A percentile compares a stretch with the other conserved stretches of the same genome.
These are phyloP conservation scores for Pegoplata infirma DNA, from an alignment of 2,888 invertebrate genomes.

Conservation along the genomic window DNA sequence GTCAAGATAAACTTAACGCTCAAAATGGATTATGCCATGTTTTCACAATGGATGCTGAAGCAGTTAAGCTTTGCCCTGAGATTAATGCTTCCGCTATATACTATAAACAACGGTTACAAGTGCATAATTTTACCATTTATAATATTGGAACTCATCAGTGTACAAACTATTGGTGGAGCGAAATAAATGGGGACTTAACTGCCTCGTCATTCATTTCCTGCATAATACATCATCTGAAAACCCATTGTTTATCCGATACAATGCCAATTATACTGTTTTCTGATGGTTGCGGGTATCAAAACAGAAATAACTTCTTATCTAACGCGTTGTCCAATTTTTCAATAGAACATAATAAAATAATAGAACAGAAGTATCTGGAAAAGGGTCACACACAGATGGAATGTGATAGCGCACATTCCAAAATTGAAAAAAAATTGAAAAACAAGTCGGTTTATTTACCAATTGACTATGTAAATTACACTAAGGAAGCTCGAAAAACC, in stretches of 20 bases:
- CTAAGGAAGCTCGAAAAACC: not conserved
- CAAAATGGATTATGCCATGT: not conserved
- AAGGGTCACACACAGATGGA: not conserved
- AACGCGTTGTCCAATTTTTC: not conserved
- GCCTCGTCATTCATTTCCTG: not conserved
- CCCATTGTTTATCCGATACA: not conserved
- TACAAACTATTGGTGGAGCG: slow-evolving; percentile 11
- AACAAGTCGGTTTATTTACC: not conserved
- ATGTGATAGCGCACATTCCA: not conserved
- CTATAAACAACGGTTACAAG: not conserved
- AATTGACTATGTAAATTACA: no score
- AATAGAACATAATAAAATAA: not conserved
- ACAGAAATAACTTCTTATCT: not conserved
- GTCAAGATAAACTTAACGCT: not conserved
- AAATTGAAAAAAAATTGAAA: not conserved
- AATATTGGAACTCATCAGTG: slow-evolving; percentile 8
- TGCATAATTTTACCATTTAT: no score
- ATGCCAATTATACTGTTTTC: not conserved
- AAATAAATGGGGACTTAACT: not conserved
- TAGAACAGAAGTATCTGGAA: not conserved
- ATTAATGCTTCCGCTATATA: not conserved
- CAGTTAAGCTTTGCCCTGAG: not conserved
- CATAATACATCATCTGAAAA: not conserved
- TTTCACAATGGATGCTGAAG: slow-evolving; percentile 19
- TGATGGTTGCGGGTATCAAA: not conserved